Percentiles rank a stretch among this genome's conserved stretches.
Conservation (phyloP, 1,140 invertebrate genomes). For the Drosophila biarmipes region DNA sequence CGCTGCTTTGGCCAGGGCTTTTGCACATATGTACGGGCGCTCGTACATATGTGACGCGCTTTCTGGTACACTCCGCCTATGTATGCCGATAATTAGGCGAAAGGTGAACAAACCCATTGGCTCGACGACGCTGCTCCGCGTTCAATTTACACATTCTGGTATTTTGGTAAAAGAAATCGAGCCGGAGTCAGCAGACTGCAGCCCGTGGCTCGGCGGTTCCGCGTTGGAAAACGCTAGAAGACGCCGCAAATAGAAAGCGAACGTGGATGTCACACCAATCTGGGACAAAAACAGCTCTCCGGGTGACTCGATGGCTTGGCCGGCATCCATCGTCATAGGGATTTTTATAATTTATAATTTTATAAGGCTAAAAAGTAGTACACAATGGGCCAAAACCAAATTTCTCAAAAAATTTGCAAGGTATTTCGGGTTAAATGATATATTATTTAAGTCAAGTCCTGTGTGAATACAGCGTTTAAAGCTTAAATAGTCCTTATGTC, state of each 20-base stretch:
- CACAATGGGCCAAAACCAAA: no score
- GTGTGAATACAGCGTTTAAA: no score
- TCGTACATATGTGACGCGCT: slow-evolving; percentile 20
- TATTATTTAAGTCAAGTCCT: no score
- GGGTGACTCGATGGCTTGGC: not conserved
- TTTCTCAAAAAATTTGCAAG: no score
- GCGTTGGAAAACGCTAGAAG: slow-evolving; percentile 50
- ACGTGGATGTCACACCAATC: slow-evolving; percentile 18
- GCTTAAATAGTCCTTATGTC: no score
- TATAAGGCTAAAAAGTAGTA: no score
- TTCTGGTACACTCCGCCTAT: slow-evolving; percentile 71
- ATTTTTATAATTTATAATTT: no score
- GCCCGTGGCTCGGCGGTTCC: slow-evolving; percentile 28
- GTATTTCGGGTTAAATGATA: no score
- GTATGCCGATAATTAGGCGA: slow-evolving; percentile 82
- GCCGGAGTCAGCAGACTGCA: slow-evolving; percentile 48
- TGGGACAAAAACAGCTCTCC: slow-evolving; percentile 18
- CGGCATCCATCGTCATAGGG: not conserved
- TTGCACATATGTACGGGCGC: slow-evolving; percentile 44
- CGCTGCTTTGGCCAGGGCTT: slow-evolving; percentile 32
- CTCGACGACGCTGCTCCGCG: slow-evolving; percentile 47
- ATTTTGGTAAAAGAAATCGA: slow-evolving; percentile 76
- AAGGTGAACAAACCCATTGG: slow-evolving; percentile 74
- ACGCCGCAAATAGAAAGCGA: slow-evolving; percentile 28
- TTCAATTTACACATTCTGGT: slow-evolving; percentile 72